Evolutionary conservation across 2,888 invertebrate species (phyloP).

Genomic region (Ectobius pallidus): DNA sequence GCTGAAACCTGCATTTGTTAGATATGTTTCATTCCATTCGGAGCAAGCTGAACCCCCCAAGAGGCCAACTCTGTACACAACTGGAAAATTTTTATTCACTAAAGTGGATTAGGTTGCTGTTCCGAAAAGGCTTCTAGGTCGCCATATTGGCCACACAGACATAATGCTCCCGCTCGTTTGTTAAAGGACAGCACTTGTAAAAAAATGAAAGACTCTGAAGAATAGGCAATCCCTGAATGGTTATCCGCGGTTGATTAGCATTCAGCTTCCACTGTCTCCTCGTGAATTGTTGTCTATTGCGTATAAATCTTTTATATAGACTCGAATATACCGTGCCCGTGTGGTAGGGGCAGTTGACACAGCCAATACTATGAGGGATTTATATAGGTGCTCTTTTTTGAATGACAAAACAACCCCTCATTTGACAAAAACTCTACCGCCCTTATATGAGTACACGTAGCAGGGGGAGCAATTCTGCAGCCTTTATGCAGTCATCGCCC

Average conservation of each 20-base stretch:
- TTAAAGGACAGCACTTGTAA: background rate
- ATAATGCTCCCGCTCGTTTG: background rate
- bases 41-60: background rate
- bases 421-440: slow-evolving; percentile 19
- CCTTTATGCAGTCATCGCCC: slow-evolving; percentile 20
- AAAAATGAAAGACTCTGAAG: background rate
- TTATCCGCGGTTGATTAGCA: slow-evolving; percentile 22
- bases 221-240: slow-evolving; percentile 15
- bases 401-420: slow-evolving; percentile 29
- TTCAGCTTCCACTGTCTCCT: slow-evolving; percentile 2
- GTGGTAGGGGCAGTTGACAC: slow-evolving; percentile 10
- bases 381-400: slow-evolving; percentile 18
- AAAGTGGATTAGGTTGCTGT: slow-evolving; percentile 11
- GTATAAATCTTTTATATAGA: slow-evolving; percentile 30
- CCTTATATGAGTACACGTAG: background rate
- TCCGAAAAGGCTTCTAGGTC: slow-evolving; percentile 7
- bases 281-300: slow-evolving; percentile 11
- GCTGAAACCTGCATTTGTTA: background rate
- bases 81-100: background rate
- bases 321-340: slow-evolving; percentile 11
- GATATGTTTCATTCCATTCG: background rate
- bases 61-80: background rate
- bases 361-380: slow-evolving; percentile 18
- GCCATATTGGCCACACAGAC: slow-evolving; percentile 25
- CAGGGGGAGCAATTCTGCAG: slow-evolving; percentile 1